A percentile compares a stretch with the other conserved stretches of the same genome.
Evolutionary conservation across 2,888 invertebrate genomes (phyloP).

Genomic region (Psylliodes chrysocephalus): DNA sequence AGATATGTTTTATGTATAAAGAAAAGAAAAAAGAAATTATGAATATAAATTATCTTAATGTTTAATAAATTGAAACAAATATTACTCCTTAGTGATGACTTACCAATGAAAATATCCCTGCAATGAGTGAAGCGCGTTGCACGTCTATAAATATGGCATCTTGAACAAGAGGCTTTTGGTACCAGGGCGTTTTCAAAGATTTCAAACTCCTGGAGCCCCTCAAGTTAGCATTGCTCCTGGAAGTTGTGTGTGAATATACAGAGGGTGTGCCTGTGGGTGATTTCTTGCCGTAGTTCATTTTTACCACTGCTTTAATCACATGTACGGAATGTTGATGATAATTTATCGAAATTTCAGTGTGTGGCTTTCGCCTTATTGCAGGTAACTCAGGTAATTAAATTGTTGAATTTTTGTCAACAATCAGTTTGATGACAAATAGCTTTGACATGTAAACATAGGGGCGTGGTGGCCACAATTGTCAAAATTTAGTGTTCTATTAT

Average conservation of each 20-base stretch:
- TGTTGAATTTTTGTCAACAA: conserved; percentile 24
- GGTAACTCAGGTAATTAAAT: conserved; percentile 21
- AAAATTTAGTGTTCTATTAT: not conserved
- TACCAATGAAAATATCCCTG: conserved; percentile 83
- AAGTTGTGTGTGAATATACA: conserved; percentile 87
- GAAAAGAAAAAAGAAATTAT: too few species aligned
- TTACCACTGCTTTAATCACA: not conserved
- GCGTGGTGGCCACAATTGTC: conserved; percentile 40
- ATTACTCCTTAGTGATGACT: conserved; percentile 12
- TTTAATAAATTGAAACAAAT: too few species aligned
- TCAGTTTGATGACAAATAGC: conserved; percentile 28
- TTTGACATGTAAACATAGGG: conserved; percentile 49
- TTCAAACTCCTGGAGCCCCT: conserved; percentile 82
- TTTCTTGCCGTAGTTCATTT: conserved; percentile 78
- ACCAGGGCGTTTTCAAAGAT: conserved; percentile 86
- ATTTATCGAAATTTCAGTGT: conserved; percentile 25
- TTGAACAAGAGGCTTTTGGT: conserved; percentile 83
- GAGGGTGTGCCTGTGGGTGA: conserved; percentile 90
- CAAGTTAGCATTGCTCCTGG: conserved; percentile 82
- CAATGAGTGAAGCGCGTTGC: conserved; percentile 83
- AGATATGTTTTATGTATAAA: not conserved
- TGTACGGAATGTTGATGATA: conserved; percentile 13
- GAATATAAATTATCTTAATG: too few species aligned
- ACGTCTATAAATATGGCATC: conserved; percentile 85
- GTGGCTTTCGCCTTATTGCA: not conserved